phyloP scores from a whole-genome alignment of 2,113 vertebrate genomes.

The Rutilus rutilus region DNA sequence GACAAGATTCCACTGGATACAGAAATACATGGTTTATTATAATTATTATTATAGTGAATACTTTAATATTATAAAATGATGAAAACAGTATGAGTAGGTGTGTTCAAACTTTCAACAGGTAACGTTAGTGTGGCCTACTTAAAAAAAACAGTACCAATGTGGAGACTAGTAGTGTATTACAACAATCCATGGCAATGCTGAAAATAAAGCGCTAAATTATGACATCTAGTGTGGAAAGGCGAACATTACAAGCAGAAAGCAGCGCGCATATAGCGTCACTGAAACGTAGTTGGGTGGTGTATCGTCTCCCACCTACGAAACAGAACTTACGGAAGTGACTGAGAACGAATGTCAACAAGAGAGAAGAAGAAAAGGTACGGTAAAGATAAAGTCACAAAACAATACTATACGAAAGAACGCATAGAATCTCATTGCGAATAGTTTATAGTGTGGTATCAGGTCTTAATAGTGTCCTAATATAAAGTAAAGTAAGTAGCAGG shows the following conservation, averaged over 20 bases:
- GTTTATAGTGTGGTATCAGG: background rate
- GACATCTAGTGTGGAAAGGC: slow-evolving; percentile 14
- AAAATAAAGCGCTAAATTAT: background rate
- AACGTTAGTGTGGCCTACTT: background rate
- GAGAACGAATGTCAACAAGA: slow-evolving; percentile 73
- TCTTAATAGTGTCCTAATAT: background rate
- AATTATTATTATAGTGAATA: background rate
- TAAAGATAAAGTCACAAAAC: slow-evolving; percentile 44
- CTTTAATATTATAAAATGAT: background rate
- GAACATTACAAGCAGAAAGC: background rate
- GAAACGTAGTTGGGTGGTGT: slow-evolving; percentile 44
- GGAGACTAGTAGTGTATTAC: background rate
- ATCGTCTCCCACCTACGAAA: background rate
- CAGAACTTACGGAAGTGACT: slow-evolving; percentile 71
- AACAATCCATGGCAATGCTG: background rate
- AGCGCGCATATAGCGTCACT: slow-evolving; percentile 26
- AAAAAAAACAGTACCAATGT: background rate
- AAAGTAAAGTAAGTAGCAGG: slow-evolving; percentile 34
- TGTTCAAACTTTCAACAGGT: background rate
- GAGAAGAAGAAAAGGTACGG: slow-evolving; percentile 63
- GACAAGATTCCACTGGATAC: background rate
- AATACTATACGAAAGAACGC: background rate
- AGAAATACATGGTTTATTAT: background rate
- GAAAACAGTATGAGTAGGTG: background rate
- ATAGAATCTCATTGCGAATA: background rate